These are phyloP conservation scores for Rhyacophila evoluta DNA, from an alignment of 2,888 invertebrate genomes.

Conservation along the genomic window DNA sequence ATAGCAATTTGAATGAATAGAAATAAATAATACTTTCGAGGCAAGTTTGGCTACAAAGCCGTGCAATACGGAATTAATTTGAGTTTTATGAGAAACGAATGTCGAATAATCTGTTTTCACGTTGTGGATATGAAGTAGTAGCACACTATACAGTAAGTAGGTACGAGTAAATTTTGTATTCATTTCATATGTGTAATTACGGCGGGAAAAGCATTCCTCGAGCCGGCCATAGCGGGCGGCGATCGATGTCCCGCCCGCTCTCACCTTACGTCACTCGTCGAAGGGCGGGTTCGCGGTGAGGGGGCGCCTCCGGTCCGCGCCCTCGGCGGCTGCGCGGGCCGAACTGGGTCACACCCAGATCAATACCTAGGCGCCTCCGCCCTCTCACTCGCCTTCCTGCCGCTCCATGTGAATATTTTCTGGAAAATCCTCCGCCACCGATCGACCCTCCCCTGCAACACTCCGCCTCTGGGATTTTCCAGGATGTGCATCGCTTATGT, in stretches of 20 bases:
- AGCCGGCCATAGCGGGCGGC: constrained; percentile 26
- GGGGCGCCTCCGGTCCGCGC: constrained; percentile 8
- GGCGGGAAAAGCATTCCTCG: constrained; percentile 26
- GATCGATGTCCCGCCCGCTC: constrained; percentile 29
- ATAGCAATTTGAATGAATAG: too few relatives aligned
- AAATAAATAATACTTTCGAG: too few relatives aligned
- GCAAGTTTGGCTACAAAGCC: too few relatives aligned
- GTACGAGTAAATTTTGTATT: neutral
- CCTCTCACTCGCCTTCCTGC: constrained; percentile 42
- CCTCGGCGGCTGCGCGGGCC: constrained; percentile 46
- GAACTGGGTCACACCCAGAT: constrained; percentile 52
- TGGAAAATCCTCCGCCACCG: constrained; percentile 52
- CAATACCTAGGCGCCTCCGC: constrained; percentile 50
- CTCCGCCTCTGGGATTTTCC: constrained; percentile 53
- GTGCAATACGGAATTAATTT: too few relatives aligned
- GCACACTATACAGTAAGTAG: neutral
- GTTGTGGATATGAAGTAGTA: too few relatives aligned
- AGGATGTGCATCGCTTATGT: constrained; percentile 37
- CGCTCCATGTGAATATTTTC: neutral
- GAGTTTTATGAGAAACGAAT: too few relatives aligned
- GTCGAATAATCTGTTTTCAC: too few relatives aligned
- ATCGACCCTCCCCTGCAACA: constrained; percentile 54
- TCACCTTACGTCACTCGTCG: constrained; percentile 47
- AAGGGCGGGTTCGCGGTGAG: constrained; percentile 28
- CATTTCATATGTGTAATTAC: neutral